phyloP scores from a whole-genome alignment of 2,888 invertebrate genomes.

The Cataglyphis albicans region DNA sequence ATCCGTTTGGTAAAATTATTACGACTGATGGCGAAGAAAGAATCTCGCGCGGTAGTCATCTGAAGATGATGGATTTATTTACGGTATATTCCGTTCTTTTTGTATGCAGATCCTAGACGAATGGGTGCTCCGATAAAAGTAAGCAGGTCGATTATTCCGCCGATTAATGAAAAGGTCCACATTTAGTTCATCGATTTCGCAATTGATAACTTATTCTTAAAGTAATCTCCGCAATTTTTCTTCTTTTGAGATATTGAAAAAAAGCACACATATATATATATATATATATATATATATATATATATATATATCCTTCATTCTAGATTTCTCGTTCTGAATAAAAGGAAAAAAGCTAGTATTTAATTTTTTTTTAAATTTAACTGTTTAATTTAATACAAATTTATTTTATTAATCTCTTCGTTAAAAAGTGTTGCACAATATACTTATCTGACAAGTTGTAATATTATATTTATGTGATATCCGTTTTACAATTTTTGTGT shows the following conservation, averaged over 20 bases:
- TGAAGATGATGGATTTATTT: constrained; percentile 24
- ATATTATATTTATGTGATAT: background rate
- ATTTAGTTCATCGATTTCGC: background rate
- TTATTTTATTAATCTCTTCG: background rate
- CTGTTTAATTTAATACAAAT: background rate
- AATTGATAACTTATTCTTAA: background rate
- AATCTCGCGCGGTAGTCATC: background rate
- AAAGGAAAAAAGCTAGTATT: background rate
- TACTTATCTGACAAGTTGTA: background rate
- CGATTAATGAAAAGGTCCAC: background rate
- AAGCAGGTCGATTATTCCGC: background rate
- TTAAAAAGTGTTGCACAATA: background rate
- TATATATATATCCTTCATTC: background rate
- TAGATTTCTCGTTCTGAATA: background rate
- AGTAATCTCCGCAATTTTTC: background rate
- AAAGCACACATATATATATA: background rate
- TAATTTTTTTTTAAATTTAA: background rate
- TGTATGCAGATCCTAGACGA: background rate
- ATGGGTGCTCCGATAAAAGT: background rate
- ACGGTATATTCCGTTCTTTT: constrained; percentile 6
- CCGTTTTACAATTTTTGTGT: background rate
- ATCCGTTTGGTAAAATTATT: background rate
- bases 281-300: background rate
- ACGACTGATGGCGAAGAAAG: background rate
- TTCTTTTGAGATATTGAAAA: background rate